These are phyloP conservation scores for Sebastes steindachneri DNA, from an alignment of 2,797 vertebrate species.

Conservation along the genomic window DNA sequence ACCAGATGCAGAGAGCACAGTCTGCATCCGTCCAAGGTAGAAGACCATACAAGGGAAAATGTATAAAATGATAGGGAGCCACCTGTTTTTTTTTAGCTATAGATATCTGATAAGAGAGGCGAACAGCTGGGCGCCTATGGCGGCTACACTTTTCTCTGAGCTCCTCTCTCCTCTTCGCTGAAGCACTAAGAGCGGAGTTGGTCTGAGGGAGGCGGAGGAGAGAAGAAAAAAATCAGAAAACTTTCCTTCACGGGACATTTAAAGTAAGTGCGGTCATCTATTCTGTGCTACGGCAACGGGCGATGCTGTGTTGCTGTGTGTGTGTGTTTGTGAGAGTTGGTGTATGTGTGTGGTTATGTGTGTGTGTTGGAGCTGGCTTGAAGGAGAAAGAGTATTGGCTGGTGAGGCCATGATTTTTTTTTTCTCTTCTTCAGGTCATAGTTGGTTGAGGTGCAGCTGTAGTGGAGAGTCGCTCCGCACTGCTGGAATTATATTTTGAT, in stretches of 20 bases:
- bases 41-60: constrained; percentile 78
- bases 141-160: constrained; percentile 43
- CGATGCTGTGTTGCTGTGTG: constrained; percentile 57
- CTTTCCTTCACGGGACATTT: constrained; percentile 95
- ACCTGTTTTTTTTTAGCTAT: constrained; percentile 67
- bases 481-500: constrained; percentile 63
- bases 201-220: constrained; percentile 75
- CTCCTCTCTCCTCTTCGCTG: constrained; percentile 53
- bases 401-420: constrained; percentile 76
- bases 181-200: constrained; percentile 55
- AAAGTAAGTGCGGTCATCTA: constrained; percentile 99
- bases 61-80: constrained; percentile 70
- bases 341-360: constrained; percentile 21
- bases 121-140: constrained; percentile 48
- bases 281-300: constrained; percentile 85
- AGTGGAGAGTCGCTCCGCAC: constrained; percentile 29
- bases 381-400: constrained; percentile 75
- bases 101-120: constrained; percentile 67
- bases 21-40: constrained; percentile 94
- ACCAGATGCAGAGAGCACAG: constrained; percentile 98
- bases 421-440: constrained; percentile 61
- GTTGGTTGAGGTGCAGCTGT: constrained; percentile 68
- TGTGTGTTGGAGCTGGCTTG: constrained; percentile 56
- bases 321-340: constrained; percentile 35
- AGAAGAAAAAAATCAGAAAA: constrained; percentile 74